These are phyloP conservation scores for Tetragonisca angustula DNA, from an alignment of 2,888 invertebrate species.

Conservation along the genomic window DNA sequence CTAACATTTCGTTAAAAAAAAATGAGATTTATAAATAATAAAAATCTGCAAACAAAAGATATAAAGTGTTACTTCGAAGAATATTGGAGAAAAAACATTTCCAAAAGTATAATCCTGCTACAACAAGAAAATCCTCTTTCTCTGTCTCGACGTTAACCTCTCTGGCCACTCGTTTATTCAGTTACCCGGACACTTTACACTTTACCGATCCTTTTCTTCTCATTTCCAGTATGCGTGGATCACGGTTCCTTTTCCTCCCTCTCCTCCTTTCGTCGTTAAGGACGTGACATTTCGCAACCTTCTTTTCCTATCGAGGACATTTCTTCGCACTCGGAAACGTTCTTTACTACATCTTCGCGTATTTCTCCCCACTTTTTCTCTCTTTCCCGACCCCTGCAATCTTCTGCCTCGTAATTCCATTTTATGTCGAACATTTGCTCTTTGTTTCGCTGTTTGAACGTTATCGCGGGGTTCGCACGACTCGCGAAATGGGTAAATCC, in stretches of 20 bases:
- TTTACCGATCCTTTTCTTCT: constrained; percentile 24
- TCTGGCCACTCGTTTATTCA: constrained; percentile 43
- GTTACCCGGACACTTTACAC: constrained; percentile 24
- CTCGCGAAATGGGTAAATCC: constrained; percentile 11
- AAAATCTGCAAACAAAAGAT: no score
- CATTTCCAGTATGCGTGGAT: constrained; percentile 39
- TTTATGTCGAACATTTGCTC: background rate
- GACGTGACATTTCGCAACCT: constrained; percentile 44
- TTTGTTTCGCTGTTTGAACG: constrained; percentile 71
- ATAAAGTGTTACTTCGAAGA: no score
- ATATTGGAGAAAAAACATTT: no score
- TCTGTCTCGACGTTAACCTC: constrained; percentile 34
- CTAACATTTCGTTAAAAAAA: no score
- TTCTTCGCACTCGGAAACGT: constrained; percentile 4
- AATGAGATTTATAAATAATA: no score
- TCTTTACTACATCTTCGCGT: constrained; percentile 69
- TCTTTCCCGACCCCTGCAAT: background rate
- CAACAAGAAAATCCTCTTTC: constrained; percentile 37
- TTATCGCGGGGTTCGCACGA: constrained; percentile 65
- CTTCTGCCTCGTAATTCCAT: background rate
- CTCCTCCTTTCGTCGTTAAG: constrained; percentile 42
- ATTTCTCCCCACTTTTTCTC: constrained; percentile 21
- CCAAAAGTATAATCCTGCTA: constrained; percentile 15
- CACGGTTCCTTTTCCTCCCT: background rate
- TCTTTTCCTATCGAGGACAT: background rate